A percentile compares a stretch with the other conserved stretches of the same genome.
Conservation (phyloP, 2,113 vertebrate species). For the Dicerorhinus sumatrensis region DNA sequence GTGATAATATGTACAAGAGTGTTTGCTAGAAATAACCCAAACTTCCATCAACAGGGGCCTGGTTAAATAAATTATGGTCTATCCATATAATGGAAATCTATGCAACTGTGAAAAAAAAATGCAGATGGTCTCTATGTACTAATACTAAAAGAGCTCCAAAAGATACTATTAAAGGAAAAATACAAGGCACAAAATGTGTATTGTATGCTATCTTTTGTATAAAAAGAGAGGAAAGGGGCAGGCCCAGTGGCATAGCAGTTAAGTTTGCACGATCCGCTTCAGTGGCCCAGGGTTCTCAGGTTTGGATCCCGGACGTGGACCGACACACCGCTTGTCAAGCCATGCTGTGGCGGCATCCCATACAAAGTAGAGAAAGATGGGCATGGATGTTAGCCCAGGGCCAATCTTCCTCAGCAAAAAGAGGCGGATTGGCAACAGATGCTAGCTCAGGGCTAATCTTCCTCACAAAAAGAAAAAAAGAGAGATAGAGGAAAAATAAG, state of each 20-base stretch:
- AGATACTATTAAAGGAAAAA: constrained; percentile 45
- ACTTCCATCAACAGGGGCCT: constrained; percentile 5
- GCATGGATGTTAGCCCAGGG: too few relatives aligned
- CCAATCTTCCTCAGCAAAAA: too few relatives aligned
- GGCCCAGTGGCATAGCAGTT: too few relatives aligned
- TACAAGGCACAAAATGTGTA: neutral
- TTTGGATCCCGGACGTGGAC: too few relatives aligned
- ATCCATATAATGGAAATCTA: constrained; percentile 30
- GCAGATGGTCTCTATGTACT: neutral
- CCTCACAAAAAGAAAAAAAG: too few relatives aligned
- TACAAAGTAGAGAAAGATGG: too few relatives aligned
- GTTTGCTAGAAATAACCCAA: constrained; percentile 36
- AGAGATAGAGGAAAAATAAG: neutral
- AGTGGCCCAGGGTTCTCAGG: too few relatives aligned
- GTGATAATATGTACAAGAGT: neutral
- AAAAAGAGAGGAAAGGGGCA: neutral
- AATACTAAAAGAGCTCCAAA: constrained; percentile 47
- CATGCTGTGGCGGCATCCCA: too few relatives aligned
- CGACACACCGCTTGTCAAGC: too few relatives aligned
- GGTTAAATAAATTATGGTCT: constrained; percentile 43
- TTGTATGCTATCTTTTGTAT: neutral
- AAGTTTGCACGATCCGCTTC: too few relatives aligned
- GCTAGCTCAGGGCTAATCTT: too few relatives aligned
- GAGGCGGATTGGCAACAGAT: too few relatives aligned
- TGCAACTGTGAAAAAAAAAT: neutral